Percentiles rank a stretch among this genome's conserved stretches.
Evolutionary conservation across 2,888 invertebrate genomes (phyloP).

Genomic region (Notodonta ziczac): DNA sequence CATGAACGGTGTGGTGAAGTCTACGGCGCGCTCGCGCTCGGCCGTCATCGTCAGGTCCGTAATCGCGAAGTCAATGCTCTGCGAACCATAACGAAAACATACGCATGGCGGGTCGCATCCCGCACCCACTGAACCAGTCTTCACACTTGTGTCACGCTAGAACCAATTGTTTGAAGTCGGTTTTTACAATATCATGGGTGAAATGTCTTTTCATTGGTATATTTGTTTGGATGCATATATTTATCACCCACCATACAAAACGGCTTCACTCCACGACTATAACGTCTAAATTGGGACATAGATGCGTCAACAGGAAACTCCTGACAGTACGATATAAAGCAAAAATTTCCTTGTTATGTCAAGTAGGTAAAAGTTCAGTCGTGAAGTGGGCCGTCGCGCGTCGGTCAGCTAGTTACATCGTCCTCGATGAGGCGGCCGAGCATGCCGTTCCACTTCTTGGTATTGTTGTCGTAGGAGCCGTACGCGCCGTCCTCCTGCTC

Average conservation of each 20-base stretch:
- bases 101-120: too few species aligned
- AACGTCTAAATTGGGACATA: too few species aligned
- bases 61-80: conserved; percentile 95
- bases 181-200: too few species aligned
- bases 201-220: too few species aligned
- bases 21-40: conserved; percentile 93
- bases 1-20: conserved; percentile 99
- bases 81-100: conserved; percentile 10
- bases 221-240: too few species aligned
- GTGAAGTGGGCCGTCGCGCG: too few species aligned
- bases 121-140: too few species aligned
- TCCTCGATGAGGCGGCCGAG: conserved; percentile 86
- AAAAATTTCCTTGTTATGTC: neutral
- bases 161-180: too few species aligned
- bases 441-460: conserved; percentile 89
- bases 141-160: too few species aligned
- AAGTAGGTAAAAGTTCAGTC: too few species aligned
- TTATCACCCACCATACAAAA: neutral
- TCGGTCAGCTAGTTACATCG: conserved; percentile 62
- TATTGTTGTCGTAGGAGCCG: conserved; percentile 85
- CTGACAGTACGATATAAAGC: too few species aligned
- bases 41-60: conserved; percentile 96
- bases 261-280: neutral
- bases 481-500: conserved; percentile 89
- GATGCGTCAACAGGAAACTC: too few species aligned